Conservation (phyloP, 1,140 invertebrate species). For the fruit fly (Drosophila melanogaster) region DNA sequence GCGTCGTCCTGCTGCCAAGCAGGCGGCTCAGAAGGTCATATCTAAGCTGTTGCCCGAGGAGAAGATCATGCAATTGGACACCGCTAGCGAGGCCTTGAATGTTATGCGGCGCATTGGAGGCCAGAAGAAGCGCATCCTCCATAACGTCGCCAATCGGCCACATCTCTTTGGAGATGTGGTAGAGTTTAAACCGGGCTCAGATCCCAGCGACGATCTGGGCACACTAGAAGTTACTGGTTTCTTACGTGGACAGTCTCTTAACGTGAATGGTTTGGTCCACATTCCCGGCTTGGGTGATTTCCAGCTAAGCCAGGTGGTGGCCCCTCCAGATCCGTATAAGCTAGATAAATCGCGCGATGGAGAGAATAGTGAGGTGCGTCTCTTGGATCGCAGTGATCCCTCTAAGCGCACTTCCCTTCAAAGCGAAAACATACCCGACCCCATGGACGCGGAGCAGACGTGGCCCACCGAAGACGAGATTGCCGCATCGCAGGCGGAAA, state of each 20-base stretch:
- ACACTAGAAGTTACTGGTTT: conserved; percentile 94
- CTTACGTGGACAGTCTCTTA: conserved; percentile 91
- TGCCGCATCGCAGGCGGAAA: conserved; percentile 88
- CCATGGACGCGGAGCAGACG: conserved; percentile 98
- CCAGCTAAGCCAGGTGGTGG: conserved; percentile 94
- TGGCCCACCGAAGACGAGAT: conserved; percentile 97
- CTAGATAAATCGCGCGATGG: conserved; percentile 86
- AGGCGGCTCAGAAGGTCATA: conserved; percentile 90
- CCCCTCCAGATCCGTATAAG: conserved; percentile 90
- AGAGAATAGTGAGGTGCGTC: conserved; percentile 73
- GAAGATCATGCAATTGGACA: conserved; percentile 92
- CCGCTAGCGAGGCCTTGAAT: conserved; percentile 90
- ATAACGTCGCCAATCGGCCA: conserved; percentile 91
- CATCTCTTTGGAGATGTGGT: conserved; percentile 93
- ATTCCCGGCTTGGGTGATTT: conserved; percentile 96
- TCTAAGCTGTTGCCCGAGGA: conserved; percentile 92
- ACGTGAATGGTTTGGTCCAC: conserved; percentile 95
- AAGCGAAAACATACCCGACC: conserved; percentile 93
- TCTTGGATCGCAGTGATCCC: conserved; percentile 89
- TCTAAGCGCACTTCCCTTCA: conserved; percentile 90
- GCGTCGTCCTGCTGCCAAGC: conserved; percentile 91
- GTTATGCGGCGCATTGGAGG: conserved; percentile 91
- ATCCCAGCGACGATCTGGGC: conserved; percentile 86
- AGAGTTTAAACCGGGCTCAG: conserved; percentile 87
- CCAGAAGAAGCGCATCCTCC: conserved; percentile 91